These are phyloP conservation scores for Drosophila ustulata DNA, from an alignment of 2,888 invertebrate species.

Conservation along the genomic window DNA sequence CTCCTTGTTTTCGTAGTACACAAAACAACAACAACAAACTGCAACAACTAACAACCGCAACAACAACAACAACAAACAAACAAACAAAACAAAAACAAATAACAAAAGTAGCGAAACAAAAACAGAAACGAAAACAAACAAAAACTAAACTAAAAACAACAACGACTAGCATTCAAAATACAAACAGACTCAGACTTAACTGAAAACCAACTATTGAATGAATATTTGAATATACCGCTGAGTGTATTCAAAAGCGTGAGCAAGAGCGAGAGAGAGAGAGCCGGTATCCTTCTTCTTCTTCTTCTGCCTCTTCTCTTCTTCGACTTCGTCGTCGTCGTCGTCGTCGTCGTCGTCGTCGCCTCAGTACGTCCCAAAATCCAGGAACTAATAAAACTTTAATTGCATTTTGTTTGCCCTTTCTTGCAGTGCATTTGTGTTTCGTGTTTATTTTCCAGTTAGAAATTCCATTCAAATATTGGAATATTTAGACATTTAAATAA, in stretches of 20 bases:
- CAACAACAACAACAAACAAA: slow-evolving; percentile 17
- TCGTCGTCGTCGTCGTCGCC: slow-evolving; percentile 28
- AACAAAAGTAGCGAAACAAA: background rate
- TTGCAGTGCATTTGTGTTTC: background rate
- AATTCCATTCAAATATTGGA: background rate
- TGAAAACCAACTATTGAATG: slow-evolving; percentile 4
- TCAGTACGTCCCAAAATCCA: slow-evolving; percentile 52
- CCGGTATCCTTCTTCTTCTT: slow-evolving; percentile 5
- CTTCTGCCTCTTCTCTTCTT: slow-evolving; percentile 20
- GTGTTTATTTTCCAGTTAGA: too few species aligned
- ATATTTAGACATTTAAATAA: too few species aligned
- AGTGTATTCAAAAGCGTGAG: background rate
- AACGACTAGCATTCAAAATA: background rate
- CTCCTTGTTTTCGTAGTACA: slow-evolving; percentile 84
- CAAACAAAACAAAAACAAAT: slow-evolving; percentile 18
- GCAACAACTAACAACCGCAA: slow-evolving; percentile 21
- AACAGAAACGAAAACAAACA: slow-evolving; percentile 10
- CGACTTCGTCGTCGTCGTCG: slow-evolving; percentile 20
- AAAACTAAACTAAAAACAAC: slow-evolving; percentile 10
- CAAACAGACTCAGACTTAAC: slow-evolving; percentile 16
- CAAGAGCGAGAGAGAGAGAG: background rate
- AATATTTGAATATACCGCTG: slow-evolving; percentile 4
- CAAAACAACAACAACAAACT: slow-evolving; percentile 43
- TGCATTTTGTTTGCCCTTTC: slow-evolving; percentile 3
- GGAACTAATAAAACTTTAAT: slow-evolving; percentile 29